These are phyloP conservation scores for Chloroclystis v-ata DNA, from an alignment of 2,888 invertebrate species.

Conservation along the genomic window DNA sequence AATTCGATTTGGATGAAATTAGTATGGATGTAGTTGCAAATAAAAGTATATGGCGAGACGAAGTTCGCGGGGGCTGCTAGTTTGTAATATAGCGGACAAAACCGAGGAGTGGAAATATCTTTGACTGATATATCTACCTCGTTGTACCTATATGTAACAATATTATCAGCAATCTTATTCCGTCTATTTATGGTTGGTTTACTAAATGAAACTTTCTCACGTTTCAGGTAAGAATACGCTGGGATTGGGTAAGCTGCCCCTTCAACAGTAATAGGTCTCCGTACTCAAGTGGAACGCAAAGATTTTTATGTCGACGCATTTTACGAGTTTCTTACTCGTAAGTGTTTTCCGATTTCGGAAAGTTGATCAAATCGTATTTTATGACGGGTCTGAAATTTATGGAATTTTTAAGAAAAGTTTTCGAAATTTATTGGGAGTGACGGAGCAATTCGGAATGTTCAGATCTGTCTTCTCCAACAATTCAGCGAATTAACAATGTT, in stretches of 20 bases:
- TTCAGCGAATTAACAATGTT: not conserved
- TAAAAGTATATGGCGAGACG: too few species aligned
- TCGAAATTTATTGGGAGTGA: not conserved
- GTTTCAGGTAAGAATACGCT: conserved; percentile 25
- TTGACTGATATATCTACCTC: too few species aligned
- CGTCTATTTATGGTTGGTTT: too few species aligned
- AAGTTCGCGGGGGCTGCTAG: too few species aligned
- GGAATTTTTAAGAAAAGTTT: not conserved
- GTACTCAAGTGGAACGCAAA: conserved; percentile 19
- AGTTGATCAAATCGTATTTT: conserved; percentile 18
- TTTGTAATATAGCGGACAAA: too few species aligned
- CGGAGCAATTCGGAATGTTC: not conserved
- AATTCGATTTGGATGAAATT: too few species aligned
- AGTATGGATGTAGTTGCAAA: too few species aligned
- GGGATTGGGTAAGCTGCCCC: conserved; percentile 18
- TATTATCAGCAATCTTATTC: too few species aligned
- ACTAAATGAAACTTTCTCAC: conserved; percentile 14
- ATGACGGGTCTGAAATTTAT: conserved; percentile 3
- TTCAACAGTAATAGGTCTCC: conserved; percentile 13
- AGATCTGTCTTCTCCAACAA: not conserved
- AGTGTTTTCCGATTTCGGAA: conserved; percentile 28
- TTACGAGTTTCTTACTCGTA: conserved; percentile 20
- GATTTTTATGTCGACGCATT: conserved; percentile 25
- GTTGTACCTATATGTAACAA: too few species aligned
- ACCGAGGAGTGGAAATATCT: too few species aligned